Base-by-base conservation (phyloP, 2,113 vertebrate species). In the Proteles cristata region DNA sequence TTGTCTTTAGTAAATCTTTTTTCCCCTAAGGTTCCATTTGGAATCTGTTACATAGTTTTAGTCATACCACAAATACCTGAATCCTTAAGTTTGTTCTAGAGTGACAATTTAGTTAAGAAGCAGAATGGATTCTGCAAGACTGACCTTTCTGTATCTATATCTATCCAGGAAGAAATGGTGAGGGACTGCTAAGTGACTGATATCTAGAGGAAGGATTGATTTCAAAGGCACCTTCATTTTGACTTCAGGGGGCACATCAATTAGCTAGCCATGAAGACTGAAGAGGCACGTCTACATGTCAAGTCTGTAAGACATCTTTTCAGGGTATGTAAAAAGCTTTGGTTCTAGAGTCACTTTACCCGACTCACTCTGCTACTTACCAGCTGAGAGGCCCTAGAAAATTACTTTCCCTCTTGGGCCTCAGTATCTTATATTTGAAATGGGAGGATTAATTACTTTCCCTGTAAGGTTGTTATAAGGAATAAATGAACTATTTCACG, bases 211-310 rank as follows among this genome's bases (percentile, higher is more conserved):
- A 80, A 94, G 5, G 35, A 55, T 16, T 1, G 0, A 85, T 84
- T 96, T 96, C 33, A 96, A 95, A 88, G 39, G 21, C 25, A 93
- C 12, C 50, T 93, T 74, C 82, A 50, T 73, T 91, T 83, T 88
- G 53, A 74, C 21, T 81, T 91, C 15, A 48, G 17, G 26, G 35
- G 19, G 8, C 8, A 93, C 61, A 96, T 43, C 23, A 74, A 74
- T 85, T 92, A 84, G 31, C 66, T 5, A 69, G 39, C 50, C 69
- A 86, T 35, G 25, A 88, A 92, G 43, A 33, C 39, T 77, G 45
- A 79, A 53, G 10, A 74, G 15, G 10, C 58, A 17, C 2, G 74
- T 26, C 50, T 74, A 10, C 16, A 35, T 15, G 9, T 83, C 61
- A 88, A 77, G 26, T 61, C 58, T 63, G 39, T 63, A 55, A 50